phyloP scores from a whole-genome alignment of 2,113 vertebrate genomes.

The Prolemur simus region DNA sequence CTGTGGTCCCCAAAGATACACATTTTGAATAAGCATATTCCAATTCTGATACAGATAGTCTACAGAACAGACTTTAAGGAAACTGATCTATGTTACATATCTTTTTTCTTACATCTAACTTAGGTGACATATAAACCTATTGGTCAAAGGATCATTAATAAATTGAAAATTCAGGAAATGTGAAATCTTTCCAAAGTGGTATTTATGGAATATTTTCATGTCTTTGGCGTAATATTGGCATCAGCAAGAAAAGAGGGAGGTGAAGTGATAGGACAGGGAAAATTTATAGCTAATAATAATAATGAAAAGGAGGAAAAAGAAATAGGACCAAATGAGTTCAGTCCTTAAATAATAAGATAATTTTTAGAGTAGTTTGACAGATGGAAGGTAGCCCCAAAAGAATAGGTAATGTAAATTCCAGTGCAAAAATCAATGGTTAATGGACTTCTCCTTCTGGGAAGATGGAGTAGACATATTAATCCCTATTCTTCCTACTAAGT shows the following conservation, averaged over 20 bases:
- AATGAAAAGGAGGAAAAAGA: not conserved
- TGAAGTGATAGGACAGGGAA: not conserved
- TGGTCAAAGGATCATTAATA: not conserved
- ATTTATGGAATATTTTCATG: not conserved
- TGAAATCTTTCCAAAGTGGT: not conserved
- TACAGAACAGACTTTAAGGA: not conserved
- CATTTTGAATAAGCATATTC: not conserved
- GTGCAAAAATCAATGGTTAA: not conserved
- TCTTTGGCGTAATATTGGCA: not conserved
- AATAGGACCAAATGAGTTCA: not conserved
- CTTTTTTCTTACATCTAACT: conserved; percentile 12
- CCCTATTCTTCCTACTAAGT: not conserved
- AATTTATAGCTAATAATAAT: not conserved
- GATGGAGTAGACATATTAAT: not conserved
- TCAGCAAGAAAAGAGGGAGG: not conserved
- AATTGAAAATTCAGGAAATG: not conserved
- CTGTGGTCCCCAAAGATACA: not conserved
- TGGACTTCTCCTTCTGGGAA: not conserved
- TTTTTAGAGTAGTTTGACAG: not conserved
- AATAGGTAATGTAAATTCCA: not conserved
- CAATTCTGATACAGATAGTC: not conserved
- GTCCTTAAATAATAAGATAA: not conserved
- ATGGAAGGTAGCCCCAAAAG: not conserved
- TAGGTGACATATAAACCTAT: not conserved
- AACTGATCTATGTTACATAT: not conserved